Evolutionary conservation across 2,888 invertebrate genomes (phyloP).

Genomic region (Sinotaia quadrata): DNA sequence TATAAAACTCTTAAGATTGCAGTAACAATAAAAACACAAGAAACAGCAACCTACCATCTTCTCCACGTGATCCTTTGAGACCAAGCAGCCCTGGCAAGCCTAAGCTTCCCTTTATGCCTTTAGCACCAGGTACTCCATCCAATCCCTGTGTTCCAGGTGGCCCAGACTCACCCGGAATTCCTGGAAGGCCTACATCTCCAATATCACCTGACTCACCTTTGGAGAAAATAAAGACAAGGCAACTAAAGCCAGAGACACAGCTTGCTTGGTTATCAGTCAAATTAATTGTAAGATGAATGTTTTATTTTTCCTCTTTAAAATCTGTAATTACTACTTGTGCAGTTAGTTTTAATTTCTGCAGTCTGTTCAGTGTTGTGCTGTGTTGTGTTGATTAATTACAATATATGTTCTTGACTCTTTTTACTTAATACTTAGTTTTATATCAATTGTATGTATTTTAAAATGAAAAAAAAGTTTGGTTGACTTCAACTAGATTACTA

Average conservation of each 20-base stretch:
- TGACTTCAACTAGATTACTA: too few relatives aligned
- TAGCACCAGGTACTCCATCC: constrained; percentile 65
- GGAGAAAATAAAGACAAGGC: not conserved
- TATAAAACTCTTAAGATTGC: too few relatives aligned
- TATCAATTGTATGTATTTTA: too few relatives aligned
- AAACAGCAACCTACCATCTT: constrained; percentile 29
- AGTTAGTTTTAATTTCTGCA: too few relatives aligned
- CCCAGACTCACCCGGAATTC: constrained; percentile 39
- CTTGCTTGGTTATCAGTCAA: constrained; percentile 1
- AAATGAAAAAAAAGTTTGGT: too few relatives aligned
- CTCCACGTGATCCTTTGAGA: constrained; percentile 44
- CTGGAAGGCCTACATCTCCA: constrained; percentile 59
- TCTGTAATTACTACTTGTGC: too few relatives aligned
- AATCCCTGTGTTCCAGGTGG: constrained; percentile 50
- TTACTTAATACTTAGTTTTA: too few relatives aligned
- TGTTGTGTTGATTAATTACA: too few relatives aligned
- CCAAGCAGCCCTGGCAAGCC: constrained; percentile 72
- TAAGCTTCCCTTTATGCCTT: constrained; percentile 69
- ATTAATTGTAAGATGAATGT: too few relatives aligned
- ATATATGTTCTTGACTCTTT: too few relatives aligned
- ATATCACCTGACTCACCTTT: constrained; percentile 28
- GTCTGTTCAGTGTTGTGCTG: too few relatives aligned
- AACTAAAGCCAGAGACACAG: not conserved
- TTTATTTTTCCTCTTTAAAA: too few relatives aligned
- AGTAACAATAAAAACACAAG: not conserved